phyloP scores from a whole-genome alignment of 2,797 vertebrate species.

The Rhincodon typus region DNA sequence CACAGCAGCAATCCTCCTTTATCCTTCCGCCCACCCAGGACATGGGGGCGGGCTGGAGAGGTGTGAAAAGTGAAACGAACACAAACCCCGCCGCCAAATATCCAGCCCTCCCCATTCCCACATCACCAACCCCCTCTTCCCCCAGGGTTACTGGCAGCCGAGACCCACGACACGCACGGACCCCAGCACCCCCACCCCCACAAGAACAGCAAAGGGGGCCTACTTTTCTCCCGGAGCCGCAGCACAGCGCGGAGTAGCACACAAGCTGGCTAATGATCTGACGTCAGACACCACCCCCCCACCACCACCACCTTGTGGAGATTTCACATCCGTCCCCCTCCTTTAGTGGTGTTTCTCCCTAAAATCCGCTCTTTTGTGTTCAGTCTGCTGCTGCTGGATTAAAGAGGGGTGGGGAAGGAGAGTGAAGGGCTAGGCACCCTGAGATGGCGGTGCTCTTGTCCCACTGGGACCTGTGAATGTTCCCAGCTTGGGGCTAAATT shows the following conservation, averaged over 20 bases:
- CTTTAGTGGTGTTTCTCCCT: background rate
- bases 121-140: too few relatives aligned
- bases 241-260: background rate
- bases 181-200: too few relatives aligned
- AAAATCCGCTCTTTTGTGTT: background rate
- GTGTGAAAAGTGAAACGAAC: too few relatives aligned
- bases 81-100: background rate
- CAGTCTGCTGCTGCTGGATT: background rate
- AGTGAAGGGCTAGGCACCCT: background rate
- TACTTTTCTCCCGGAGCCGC: background rate
- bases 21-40: conserved; percentile 23
- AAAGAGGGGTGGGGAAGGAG: too few relatives aligned
- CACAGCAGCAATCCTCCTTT: background rate
- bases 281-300: background rate
- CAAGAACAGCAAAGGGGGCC: background rate
- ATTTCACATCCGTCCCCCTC: background rate
- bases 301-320: too few relatives aligned
- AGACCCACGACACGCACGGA: too few relatives aligned
- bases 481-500: background rate
- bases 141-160: rapidly evolving
- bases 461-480: background rate
- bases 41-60: background rate
- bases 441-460: background rate
- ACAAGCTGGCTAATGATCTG: background rate
- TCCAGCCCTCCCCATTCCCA: background rate